Evolutionary conservation across 1,140 invertebrate genomes (phyloP), one percentile per base, ranked within the genome.

Genomic region (Drosophila santomea): DNA sequence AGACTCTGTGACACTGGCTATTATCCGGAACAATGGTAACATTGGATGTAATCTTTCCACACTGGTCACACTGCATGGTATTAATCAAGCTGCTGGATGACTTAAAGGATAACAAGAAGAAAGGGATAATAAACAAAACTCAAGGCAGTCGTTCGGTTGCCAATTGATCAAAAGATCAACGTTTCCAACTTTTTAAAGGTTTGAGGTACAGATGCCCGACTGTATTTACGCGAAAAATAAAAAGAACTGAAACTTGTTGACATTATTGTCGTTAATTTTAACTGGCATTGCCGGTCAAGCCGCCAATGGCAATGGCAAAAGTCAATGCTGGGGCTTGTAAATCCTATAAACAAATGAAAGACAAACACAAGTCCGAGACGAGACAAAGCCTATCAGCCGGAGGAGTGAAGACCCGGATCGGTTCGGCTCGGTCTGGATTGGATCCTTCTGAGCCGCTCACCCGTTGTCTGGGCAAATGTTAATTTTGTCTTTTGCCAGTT

Each of bases 401-500:
- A 23, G 47, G 20, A 50, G 6, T 54, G 45, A 66, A 62, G 60
- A 23, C 38, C 38, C 35, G 25, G 43, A 11, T 43, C 55, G 47
- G 15, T 45, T 35, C 14, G 50, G 15, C 35, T n/a, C 23, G 47
- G 14, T 8, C 28, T 35, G 48, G 25, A 51, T 52, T 2, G 50
- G 50, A 52, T 63, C 54, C 45, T 60, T 38, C 36, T n/a, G 36
- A 23, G 35, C 50, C 17, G 69, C 48, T 35, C 52, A 25, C 48
- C 36, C 72, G 43, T 44, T 41, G 59, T 45, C 76, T 64, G 50
- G 69, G 80, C 67, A 74, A 89, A 89, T 89, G 84, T 90, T 89
- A 89, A 89, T 89, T 89, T 78, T 68, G 84, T 89, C 85, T 89
- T 78, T 84, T 80, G 85, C 84, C 84, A 84, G 84, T 84, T 89